Evolutionary conservation across 2,888 invertebrate genomes (phyloP), one percentile per base, ranked within the genome.

Genomic region (Mesodorylaimus sp.): DNA sequence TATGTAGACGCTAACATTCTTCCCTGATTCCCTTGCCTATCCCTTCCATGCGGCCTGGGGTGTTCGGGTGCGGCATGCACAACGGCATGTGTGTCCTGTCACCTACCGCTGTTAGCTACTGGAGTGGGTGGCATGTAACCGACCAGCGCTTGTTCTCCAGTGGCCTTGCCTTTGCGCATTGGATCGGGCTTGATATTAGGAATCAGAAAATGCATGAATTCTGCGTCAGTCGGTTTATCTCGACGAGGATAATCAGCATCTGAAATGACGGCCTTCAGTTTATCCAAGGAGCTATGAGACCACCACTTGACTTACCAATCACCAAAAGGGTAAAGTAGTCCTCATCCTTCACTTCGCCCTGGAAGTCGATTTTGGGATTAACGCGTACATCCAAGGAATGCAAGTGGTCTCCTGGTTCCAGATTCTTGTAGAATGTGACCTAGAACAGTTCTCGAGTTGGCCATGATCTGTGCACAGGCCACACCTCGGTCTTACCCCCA

Each of bases 251-350:
- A 39, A 39, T 39, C 41, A 7, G 21, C 7, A 39, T 39, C 41
- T 39, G 21, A 7, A 39, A 21, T 7, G 21, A 21, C 10, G 21
- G 21, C 10, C 7, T 39, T 39, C 10, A 7, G 41, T 21, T 32
- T 32, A 32, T 32, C 10, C 21, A 39, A 39, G n/a, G n/a, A n/a
- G n/a, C n/a, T n/a, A n/a, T n/a, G n/a, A n/a, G n/a, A n/a, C n/a
- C n/a, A n/a, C n/a, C n/a, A n/a, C n/a, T n/a, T n/a, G n/a, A 39
- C 21, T 39, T 43, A 43, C 44, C 44, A 10, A 43, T 43, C 44
- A 43, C 27, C 3, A 43, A 13, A 25, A 43, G 27, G 10, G 26
- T 26, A 19, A 26, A 43, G 21, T 26, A 26, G 21, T 26, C 7
- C 13, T 27, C 44, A 26, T 24, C 26, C 13, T 26, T 7, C 10